Evolutionary conservation across 2,113 vertebrate genomes (phyloP), one percentile per base, ranked within the genome.

Genomic region (Takifugu flavidus): DNA sequence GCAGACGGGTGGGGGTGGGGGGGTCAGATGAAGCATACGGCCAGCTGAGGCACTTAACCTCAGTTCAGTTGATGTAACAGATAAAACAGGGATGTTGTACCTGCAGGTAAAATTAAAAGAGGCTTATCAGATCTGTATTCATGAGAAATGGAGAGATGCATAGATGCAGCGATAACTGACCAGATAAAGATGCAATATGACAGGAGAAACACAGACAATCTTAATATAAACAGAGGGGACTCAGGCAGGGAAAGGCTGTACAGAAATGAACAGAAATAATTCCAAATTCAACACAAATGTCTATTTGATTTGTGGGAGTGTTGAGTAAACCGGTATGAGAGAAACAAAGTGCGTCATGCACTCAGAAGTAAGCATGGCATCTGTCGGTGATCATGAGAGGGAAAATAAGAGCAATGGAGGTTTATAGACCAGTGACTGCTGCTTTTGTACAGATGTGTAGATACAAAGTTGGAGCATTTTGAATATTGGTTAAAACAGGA

Each of bases 31-130:
- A 70, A 65, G 46, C 50, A 31, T 25, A 43, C 26, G 25, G 34
- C 57, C 31, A 44, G 68, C 31, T 7, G 60, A 80, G 61, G 60
- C 55, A 57, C 69, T 45, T 29, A 66, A 71, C 45, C 50, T 63
- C 58, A 72, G 74, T 74, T 82, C 68, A 49, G 39, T 55, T 31
- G 26, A 65, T 59, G 58, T 4, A 29, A 67, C 2, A 42, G 66
- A 53, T 4, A 53, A 49, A 49, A 59, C 56, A 62, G 49, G 26
- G 46, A 51, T 34, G 14, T 25, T 28, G n/a, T 0, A 34, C 8
- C 57, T 57, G 57, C 63, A 65, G 72, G 39, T 34, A 72, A 57
- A 44, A 49, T 0, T 0, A 25, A 50, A 39, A 11, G 34, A 39
- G 7, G 7, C 50, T 25, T 5, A 5, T 49, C 47, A 62, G 50